These are phyloP conservation scores for Araneus ventricosus DNA, from an alignment of 1,140 invertebrate genomes.

Conservation along the genomic window DNA sequence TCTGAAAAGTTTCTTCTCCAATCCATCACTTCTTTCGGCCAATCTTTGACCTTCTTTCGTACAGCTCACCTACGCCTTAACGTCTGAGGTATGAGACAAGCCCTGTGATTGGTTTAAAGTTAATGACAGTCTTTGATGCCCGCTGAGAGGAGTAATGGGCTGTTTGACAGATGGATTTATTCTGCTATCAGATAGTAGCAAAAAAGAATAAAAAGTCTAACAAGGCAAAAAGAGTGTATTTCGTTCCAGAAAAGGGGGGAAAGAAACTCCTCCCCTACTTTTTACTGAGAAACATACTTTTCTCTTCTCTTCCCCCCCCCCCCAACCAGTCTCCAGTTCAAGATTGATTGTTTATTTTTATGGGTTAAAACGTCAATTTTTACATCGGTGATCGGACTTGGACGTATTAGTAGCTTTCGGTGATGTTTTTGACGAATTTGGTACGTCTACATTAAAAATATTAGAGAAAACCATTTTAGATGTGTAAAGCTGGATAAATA, in stretches of 20 bases:
- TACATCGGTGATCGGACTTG: too few relatives aligned
- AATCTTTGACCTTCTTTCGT: conserved; percentile 48
- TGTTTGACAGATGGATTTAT: conserved; percentile 66
- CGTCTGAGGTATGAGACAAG: conserved; percentile 16
- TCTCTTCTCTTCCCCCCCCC: too few relatives aligned
- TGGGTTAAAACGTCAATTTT: too few relatives aligned
- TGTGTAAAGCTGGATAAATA: too few relatives aligned
- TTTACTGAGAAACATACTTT: not conserved
- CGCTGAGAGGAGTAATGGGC: conserved; percentile 59
- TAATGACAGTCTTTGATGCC: conserved; percentile 55
- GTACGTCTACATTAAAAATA: too few relatives aligned
- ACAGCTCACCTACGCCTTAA: conserved; percentile 3
- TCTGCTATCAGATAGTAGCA: conserved; percentile 35
- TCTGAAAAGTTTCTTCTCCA: not conserved
- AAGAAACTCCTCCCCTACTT: not conserved
- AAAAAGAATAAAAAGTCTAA: not conserved
- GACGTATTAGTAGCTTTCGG: too few relatives aligned
- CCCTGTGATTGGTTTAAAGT: conserved; percentile 54
- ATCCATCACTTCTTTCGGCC: conserved; percentile 37
- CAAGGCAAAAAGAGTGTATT: not conserved
- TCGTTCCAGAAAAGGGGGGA: not conserved
- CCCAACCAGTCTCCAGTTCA: too few relatives aligned
- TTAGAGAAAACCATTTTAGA: too few relatives aligned
- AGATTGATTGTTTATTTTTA: too few relatives aligned
- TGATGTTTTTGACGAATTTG: too few relatives aligned